phyloP scores from a whole-genome alignment of 1,140 invertebrate species.

The Diuraphis noxia region DNA sequence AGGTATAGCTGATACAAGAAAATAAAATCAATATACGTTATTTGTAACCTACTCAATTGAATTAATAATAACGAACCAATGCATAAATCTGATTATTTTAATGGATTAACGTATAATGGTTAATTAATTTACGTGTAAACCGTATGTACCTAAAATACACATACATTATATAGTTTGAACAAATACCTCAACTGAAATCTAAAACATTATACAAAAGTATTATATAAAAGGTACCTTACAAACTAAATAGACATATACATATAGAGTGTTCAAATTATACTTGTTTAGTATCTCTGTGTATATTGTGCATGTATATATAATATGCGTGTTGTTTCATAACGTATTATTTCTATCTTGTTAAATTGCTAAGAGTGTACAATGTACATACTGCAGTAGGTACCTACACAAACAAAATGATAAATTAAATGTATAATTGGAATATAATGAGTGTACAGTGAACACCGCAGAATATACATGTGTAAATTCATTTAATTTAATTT shows the following conservation, averaged over 20 bases:
- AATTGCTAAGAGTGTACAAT: background rate
- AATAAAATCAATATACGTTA: background rate
- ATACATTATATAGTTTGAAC: background rate
- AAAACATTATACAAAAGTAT: too few relatives aligned
- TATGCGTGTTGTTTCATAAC: background rate
- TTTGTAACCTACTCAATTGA: background rate
- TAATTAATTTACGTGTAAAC: constrained; percentile 6
- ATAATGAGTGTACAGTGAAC: background rate
- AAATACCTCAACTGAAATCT: background rate
- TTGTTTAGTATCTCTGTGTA: background rate
- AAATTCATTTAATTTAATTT: constrained; percentile 4
- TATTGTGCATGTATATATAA: background rate
- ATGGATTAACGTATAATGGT: background rate
- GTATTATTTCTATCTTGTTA: background rate
- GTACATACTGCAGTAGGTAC: background rate
- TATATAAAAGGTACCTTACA: background rate
- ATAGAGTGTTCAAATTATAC: background rate
- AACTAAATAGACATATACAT: background rate
- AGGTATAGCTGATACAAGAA: background rate
- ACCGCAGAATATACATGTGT: background rate
- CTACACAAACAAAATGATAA: constrained; percentile 7
- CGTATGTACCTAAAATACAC: background rate
- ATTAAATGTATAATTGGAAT: constrained; percentile 6
- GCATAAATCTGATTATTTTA: background rate
- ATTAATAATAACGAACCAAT: background rate